phyloP scores from a whole-genome alignment of 2,797 vertebrate species.

The Glossophaga mutica region DNA sequence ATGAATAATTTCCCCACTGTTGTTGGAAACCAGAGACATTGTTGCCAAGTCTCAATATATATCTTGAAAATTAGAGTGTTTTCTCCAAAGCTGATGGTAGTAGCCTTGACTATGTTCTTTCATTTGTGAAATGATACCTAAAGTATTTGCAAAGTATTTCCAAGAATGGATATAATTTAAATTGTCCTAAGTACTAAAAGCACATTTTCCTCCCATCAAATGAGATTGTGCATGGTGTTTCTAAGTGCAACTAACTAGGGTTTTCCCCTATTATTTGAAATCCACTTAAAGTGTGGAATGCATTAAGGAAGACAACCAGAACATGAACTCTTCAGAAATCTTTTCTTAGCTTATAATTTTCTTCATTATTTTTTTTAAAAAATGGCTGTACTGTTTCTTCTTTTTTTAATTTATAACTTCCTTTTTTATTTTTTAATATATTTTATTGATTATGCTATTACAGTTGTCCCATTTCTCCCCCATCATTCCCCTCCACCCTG shows the following conservation, averaged over 20 bases:
- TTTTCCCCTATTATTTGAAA: constrained; percentile 27
- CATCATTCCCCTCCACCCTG: too few relatives aligned
- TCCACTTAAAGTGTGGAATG: background rate
- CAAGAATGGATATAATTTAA: constrained; percentile 72
- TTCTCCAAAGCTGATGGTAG: constrained; percentile 76
- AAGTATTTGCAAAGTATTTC: constrained; percentile 75
- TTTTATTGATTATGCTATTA: too few relatives aligned
- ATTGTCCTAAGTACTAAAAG: constrained; percentile 59
- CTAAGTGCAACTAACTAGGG: background rate
- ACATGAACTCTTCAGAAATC: background rate
- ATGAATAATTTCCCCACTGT: constrained; percentile 74
- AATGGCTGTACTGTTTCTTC: background rate
- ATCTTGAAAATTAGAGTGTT: constrained; percentile 80
- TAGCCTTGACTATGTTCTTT: constrained; percentile 76
- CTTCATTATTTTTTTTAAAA: background rate
- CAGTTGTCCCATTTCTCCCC: too few relatives aligned
- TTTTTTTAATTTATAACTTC: too few relatives aligned
- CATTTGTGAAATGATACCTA: constrained; percentile 79
- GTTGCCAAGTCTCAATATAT: constrained; percentile 76
- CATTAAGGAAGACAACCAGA: constrained; percentile 25
- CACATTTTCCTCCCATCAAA: constrained; percentile 40
- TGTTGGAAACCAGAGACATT: constrained; percentile 70
- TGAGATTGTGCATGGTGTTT: constrained; percentile 8
- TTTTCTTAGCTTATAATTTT: background rate
- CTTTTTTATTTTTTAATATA: too few relatives aligned